Base-by-base conservation (phyloP, 2,797 vertebrate species). In the Acrocephalus scirpaceus region DNA sequence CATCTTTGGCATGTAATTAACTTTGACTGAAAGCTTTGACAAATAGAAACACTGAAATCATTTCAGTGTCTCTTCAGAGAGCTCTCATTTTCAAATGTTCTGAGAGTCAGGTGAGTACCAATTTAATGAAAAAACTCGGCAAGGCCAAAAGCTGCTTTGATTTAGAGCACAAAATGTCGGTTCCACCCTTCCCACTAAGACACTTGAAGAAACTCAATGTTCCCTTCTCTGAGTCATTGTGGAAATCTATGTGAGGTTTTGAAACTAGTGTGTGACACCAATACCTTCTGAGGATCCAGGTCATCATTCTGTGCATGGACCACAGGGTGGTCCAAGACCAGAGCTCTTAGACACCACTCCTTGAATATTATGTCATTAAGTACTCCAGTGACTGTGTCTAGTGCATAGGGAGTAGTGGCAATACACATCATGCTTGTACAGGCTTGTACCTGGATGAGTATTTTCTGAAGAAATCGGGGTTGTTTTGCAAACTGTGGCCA, bases 1-100 rank as follows among this genome's bases (percentile, higher is more conserved):
- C 61, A 80, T 50, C 53, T 90, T 71, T 74, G 91, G 72, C 78
- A 61, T 80, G 42, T 70, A 80, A 83, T 91, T 95, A 77, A 65
- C 92, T 90, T 75, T 97, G 79, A 94, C 73, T 90, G 61, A 95
- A 93, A 64, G 64, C 38, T 94, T 16, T 84, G 78, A 89, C 64
- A 87, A 92, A 94, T 27, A 84, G 77, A 75, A 96, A 89, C 51
- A 58, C 29, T 53, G 60, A n/a, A 72, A 86, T 90, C 16, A 42
- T 90, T 91, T 88, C 47, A 29, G 9, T 50, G 60, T 83, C 47
- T 77, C 69, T 81, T 77, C 73, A 75, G 73, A 58, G 20, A 70
- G 47, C 22, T 71, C 72, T 75, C 14, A 50, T 61, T 92, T 96
- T 82, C 74, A 5, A 70, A 87, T 60, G 29, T 38, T 90, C 69